Evolutionary conservation across 2,888 invertebrate genomes (phyloP), one percentile per base, ranked within the genome.

Genomic region (Temnothorax rugatulus): DNA sequence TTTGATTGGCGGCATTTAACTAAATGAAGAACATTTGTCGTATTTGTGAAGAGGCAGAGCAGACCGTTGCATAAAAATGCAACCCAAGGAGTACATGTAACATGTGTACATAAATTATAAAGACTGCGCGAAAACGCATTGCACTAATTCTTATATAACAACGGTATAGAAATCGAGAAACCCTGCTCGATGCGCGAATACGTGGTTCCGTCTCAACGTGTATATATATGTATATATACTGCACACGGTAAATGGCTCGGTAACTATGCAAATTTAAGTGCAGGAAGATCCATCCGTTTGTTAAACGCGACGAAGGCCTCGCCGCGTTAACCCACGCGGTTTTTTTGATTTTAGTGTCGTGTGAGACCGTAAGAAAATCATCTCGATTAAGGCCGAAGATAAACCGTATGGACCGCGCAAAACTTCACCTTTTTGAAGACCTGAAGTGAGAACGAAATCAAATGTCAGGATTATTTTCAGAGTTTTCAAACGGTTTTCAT

Each of bases 281-380:
- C 93, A 93, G 93, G 93, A 93, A 93, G 93, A 93, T 91, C 92
- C 93, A 91, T 92, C 92, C 93, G 91, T 92, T 91, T 87, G 91
- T 90, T 90, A 89, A 93, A 90, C 87, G 90, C 85, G 83, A 79
- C 85, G 90, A 91, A 91, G 93, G 91, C 84, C 93, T 93, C 85
- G 54, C 50, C 66, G 54, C 25, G 38, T 74, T 89, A 85, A 84
- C 83, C 85, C 84, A 86, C 83, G 83, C 75, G 29, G 79, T 84
- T 89, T 90, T 90, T 84, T 64, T 21, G 1, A 84, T 50, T 52
- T 66, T 86, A 29, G 29, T 13, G 3, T 69, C n/a, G 47, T 25
- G 34, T 18, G 15, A 50, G 15, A 54, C 29, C 9, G 44, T 18
- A 9, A 25, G 44, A 52, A 11, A 47, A 73, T 34, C 4, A 74